Percentiles rank a stretch among this genome's conserved stretches.
Conservation (phyloP, 2,888 invertebrate genomes). For the Agrochola litura region DNA sequence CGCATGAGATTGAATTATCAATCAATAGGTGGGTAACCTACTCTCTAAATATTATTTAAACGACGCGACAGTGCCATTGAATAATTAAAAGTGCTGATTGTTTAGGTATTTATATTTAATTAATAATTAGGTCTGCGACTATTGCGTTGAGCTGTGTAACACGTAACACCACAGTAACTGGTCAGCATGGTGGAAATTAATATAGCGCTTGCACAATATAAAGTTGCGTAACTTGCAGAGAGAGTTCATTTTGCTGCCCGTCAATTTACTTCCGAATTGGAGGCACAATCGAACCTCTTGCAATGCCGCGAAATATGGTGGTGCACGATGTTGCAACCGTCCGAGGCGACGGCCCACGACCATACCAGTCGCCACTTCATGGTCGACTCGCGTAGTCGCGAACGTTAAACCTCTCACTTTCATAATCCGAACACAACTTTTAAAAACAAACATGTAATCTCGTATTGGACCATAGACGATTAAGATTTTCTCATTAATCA, state of each 20-base stretch:
- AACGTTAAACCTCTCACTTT: constrained; percentile 64
- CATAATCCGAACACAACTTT: constrained; percentile 50
- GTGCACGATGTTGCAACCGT: constrained; percentile 75
- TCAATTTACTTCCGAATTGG: constrained; percentile 85
- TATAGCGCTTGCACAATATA: constrained; percentile 79
- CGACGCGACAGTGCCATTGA: background rate
- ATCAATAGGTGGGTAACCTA: background rate
- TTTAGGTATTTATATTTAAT: constrained; percentile 15
- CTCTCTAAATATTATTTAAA: no score
- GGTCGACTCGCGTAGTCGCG: constrained; percentile 85
- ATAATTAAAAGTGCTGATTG: background rate
- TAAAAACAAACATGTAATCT: constrained; percentile 73
- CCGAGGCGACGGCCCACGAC: constrained; percentile 63
- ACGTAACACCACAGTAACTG: constrained; percentile 36
- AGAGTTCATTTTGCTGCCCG: constrained; percentile 76
- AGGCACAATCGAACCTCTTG: constrained; percentile 70
- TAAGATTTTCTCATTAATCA: constrained; percentile 64
- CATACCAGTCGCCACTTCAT: constrained; percentile 83
- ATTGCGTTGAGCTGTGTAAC: constrained; percentile 28
- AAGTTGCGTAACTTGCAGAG: constrained; percentile 82
- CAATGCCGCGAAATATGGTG: constrained; percentile 62
- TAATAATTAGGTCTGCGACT: constrained; percentile 5
- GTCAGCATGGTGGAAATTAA: constrained; percentile 56
- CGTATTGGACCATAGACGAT: constrained; percentile 44
- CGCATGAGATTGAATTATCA: constrained; percentile 11